phyloP scores from a whole-genome alignment of 2,888 invertebrate species.

The Hypena proboscidalis region DNA sequence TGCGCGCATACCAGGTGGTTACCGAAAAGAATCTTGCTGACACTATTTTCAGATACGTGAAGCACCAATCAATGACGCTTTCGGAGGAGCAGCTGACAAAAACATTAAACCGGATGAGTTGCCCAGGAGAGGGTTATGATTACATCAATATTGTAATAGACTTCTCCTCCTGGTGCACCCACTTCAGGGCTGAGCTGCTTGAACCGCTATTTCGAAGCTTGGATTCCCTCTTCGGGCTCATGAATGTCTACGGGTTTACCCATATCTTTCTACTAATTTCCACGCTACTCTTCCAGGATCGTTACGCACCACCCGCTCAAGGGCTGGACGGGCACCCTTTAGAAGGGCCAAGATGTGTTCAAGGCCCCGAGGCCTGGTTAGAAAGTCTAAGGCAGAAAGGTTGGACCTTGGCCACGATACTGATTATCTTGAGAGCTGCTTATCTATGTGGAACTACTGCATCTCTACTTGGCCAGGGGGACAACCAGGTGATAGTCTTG shows the following conservation, averaged over 20 bases:
- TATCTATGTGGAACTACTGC: background rate
- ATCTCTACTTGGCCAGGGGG: background rate
- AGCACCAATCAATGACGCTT: background rate
- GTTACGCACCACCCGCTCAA: background rate
- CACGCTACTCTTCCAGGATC: background rate
- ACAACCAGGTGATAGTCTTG: background rate
- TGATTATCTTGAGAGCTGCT: background rate
- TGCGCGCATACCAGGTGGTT: background rate
- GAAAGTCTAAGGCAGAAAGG: too few relatives aligned
- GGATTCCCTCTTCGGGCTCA: background rate
- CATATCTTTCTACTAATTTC: background rate
- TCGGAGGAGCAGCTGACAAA: background rate
- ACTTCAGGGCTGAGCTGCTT: background rate
- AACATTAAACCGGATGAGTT: background rate
- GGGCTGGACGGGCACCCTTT: background rate
- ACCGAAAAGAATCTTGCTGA: constrained; percentile 1
- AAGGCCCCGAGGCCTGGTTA: too few relatives aligned
- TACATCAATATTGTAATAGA: background rate
- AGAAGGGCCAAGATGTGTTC: background rate
- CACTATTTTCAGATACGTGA: background rate
- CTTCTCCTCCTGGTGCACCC: constrained; percentile 1
- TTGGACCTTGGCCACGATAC: background rate
- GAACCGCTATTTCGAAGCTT: background rate
- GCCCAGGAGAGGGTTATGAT: background rate
- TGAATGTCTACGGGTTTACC: background rate